Base-by-base conservation (phyloP, 2,888 invertebrate species). In the Orgyia antiqua region DNA sequence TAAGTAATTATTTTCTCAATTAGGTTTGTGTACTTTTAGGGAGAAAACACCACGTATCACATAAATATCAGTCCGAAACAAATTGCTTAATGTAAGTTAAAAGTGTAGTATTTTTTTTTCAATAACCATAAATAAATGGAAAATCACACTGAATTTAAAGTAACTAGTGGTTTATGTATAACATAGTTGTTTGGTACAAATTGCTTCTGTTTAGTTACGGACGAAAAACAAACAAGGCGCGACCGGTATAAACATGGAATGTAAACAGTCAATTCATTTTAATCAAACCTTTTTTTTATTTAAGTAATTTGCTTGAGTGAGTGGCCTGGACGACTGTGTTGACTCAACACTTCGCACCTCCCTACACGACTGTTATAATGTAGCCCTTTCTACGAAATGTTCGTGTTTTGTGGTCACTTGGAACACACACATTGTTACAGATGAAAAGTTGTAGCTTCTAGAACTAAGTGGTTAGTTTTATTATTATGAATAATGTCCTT, bases 291-390 rank as follows among this genome's bases (percentile, higher is more conserved):
- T 69, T 49, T 66, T 68, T 56, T 61, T 56, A 47, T 55, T 55
- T 63, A 58, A 61, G 65, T 70, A 64, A 68, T 68, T 66, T 65
- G 64, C 51, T 52, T 54, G 70, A 60, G 67, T 62, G 65, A 66
- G 70, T 65, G 63, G 60, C 59, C 46, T 54, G 46, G 53, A 51
- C 49, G 56, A 64, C 57, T 58, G 52, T 79, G 63, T 82, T 79
- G 69, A 74, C 78, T 52, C 42, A 74, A 61, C 73, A 78, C 79
- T 83, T 83, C 55, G 72, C 82, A 80, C 79, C 76, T 79, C 56
- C 53, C 54, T 50, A 59, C 56, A 55, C 53, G 54, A 54, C 57
- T 57, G 60, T 63, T 65, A 67, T 60, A 58, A 51, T 50, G 58
- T 59, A 58, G 62, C 69, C 73, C 71, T 74, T 82, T 76, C 77